These are phyloP conservation scores for Propithecus coquereli DNA, from an alignment of 2,113 vertebrate genomes.

Conservation along the genomic window DNA sequence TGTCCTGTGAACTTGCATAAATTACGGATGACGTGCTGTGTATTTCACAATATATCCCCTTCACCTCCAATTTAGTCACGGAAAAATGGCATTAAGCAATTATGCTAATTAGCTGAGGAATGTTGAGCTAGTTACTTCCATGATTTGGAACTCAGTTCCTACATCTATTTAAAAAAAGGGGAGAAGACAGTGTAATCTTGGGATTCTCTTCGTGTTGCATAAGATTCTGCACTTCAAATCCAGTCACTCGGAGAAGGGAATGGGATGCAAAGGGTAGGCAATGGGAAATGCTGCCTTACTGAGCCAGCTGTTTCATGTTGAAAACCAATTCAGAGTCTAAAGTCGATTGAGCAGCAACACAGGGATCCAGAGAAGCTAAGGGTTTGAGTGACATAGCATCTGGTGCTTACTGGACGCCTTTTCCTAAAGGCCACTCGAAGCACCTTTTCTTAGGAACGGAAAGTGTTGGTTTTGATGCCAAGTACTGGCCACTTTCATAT, in stretches of 20 bases:
- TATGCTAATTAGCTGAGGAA: not conserved
- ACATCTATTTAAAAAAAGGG: not conserved
- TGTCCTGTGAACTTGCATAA: not conserved
- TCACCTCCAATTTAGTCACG: not conserved
- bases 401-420: not conserved
- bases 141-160: not conserved
- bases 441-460: not conserved
- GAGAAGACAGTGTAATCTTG: not conserved
- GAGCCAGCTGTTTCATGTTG: not conserved
- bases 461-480: not conserved
- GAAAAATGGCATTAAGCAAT: not conserved
- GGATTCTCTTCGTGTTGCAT: not conserved
- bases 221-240: not conserved
- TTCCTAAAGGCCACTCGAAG: not conserved
- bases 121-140: not conserved
- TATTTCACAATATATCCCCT: not conserved
- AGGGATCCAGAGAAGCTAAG: not conserved
- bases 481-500: not conserved
- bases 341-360: not conserved
- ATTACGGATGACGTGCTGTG: not conserved
- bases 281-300: no score
- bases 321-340: not conserved
- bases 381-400: not conserved
- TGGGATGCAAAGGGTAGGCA: not conserved
- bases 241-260: not conserved